These are phyloP conservation scores for Tinea pellionella DNA, from an alignment of 2,888 invertebrate genomes.

Conservation along the genomic window DNA sequence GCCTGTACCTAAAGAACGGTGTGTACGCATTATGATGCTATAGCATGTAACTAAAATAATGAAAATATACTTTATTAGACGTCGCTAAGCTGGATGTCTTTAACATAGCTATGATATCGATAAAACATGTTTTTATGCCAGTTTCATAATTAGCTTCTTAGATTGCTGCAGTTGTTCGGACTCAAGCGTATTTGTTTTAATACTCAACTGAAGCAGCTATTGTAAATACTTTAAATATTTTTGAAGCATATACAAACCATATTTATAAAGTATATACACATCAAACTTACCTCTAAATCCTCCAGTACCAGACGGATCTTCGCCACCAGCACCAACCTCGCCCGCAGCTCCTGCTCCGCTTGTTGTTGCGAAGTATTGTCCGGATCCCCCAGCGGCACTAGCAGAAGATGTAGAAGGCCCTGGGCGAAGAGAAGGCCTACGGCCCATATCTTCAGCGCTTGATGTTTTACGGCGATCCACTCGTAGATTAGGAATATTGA, in stretches of 20 bases:
- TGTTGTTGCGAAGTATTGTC: too few species aligned
- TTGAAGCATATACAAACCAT: too few species aligned
- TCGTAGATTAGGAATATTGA: slow-evolving; percentile 88
- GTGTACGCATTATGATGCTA: neutral
- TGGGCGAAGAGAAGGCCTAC: slow-evolving; percentile 83
- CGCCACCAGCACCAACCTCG: neutral
- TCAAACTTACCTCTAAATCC: slow-evolving; percentile 31
- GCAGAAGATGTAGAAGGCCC: slow-evolving; percentile 26
- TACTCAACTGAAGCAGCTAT: too few species aligned
- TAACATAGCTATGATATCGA: too few species aligned
- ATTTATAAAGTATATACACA: neutral
- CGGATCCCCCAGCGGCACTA: neutral
- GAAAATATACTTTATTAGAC: too few species aligned
- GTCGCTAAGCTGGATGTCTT: too few species aligned
- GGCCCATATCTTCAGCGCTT: slow-evolving; percentile 91
- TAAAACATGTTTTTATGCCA: too few species aligned
- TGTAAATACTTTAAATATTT: too few species aligned
- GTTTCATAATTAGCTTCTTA: too few species aligned
- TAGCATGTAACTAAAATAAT: neutral
- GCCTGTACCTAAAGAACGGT: slow-evolving; percentile 39
- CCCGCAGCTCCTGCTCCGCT: slow-evolving; percentile 24
- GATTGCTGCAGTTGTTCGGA: too few species aligned
- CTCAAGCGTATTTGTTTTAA: too few species aligned
- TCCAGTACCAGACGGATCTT: neutral
- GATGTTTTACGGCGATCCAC: slow-evolving; percentile 90